phyloP scores from a whole-genome alignment of 1,140 invertebrate species.

The Brachystomella parvula region DNA sequence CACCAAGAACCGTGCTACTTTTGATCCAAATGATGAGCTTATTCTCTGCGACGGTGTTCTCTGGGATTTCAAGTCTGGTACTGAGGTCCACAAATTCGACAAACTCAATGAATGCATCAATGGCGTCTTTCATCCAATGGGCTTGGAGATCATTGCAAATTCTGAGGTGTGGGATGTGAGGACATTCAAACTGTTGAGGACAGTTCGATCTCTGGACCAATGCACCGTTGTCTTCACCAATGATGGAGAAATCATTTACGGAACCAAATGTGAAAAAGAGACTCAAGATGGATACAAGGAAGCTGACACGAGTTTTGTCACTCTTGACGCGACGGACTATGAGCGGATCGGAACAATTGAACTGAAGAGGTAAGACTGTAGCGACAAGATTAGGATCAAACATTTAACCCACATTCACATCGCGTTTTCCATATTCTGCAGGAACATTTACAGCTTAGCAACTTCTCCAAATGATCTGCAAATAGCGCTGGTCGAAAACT shows the following conservation, averaged over 20 bases:
- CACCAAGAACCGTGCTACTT: slow-evolving; percentile 84
- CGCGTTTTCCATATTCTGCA: slow-evolving; percentile 6
- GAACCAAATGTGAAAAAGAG: slow-evolving; percentile 33
- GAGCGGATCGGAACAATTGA: slow-evolving; percentile 85
- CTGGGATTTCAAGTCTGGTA: slow-evolving; percentile 82
- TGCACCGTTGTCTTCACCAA: slow-evolving; percentile 56
- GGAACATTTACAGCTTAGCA: slow-evolving; percentile 19
- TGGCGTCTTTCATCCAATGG: slow-evolving; percentile 95
- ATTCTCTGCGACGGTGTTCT: slow-evolving; percentile 91
- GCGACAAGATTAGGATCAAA: slow-evolving; percentile 54
- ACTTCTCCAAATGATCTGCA: slow-evolving; percentile 44
- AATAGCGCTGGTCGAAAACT: slow-evolving; percentile 74
- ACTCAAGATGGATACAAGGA: slow-evolving; percentile 16
- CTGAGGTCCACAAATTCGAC: slow-evolving; percentile 93
- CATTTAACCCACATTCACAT: slow-evolving; percentile 52
- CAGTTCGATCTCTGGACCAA: slow-evolving; percentile 84
- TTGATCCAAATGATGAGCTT: slow-evolving; percentile 86
- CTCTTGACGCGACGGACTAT: slow-evolving; percentile 87
- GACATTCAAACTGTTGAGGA: slow-evolving; percentile 87
- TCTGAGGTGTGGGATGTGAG: slow-evolving; percentile 92
- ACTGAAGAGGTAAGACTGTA: slow-evolving; percentile 66
- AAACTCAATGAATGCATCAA: slow-evolving; percentile 91
- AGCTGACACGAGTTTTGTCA: slow-evolving; percentile 60
- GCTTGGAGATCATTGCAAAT: slow-evolving; percentile 82
- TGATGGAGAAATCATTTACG: slow-evolving; percentile 50